Evolutionary conservation across 2,113 vertebrate species (phyloP).

Genomic region (Thamnophis sirtalis): DNA sequence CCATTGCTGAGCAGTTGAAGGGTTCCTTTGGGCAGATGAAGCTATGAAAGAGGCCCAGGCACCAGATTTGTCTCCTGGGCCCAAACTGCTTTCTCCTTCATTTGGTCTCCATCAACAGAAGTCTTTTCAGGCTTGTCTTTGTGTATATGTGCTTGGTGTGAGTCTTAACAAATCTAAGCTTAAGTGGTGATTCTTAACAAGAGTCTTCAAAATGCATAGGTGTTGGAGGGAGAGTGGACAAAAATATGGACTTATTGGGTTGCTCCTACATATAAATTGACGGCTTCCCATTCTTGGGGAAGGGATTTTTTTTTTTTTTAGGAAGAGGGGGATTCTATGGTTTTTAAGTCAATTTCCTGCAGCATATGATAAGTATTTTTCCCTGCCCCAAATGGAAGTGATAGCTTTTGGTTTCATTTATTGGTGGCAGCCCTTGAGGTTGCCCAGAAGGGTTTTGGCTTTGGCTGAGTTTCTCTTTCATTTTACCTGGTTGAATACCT

Average conservation of each 20-base stretch:
- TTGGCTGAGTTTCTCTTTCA: not conserved
- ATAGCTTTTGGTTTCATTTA: not conserved
- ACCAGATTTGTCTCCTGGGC: not conserved
- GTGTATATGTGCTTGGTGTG: not conserved
- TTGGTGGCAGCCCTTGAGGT: not conserved
- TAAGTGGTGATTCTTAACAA: not conserved
- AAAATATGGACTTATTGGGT: not conserved
- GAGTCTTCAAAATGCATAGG: not conserved
- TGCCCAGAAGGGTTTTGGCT: not conserved
- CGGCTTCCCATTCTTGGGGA: not conserved
- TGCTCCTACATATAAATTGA: not conserved
- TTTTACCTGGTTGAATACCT: not conserved
- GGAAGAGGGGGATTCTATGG: not conserved
- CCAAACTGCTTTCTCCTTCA: not conserved
- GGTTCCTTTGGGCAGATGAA: no score
- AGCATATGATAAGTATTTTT: not conserved
- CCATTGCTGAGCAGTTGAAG: not conserved
- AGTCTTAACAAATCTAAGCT: not conserved
- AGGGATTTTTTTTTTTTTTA: constrained; percentile 3
- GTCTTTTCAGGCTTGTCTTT: not conserved
- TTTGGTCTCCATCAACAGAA: not conserved
- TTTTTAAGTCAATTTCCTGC: not conserved
- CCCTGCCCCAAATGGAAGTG: not conserved
- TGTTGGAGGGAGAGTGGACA: not conserved
- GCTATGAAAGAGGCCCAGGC: not conserved